phyloP scores from a whole-genome alignment of 1,140 invertebrate genomes.

The Hycleus phaleratus region DNA sequence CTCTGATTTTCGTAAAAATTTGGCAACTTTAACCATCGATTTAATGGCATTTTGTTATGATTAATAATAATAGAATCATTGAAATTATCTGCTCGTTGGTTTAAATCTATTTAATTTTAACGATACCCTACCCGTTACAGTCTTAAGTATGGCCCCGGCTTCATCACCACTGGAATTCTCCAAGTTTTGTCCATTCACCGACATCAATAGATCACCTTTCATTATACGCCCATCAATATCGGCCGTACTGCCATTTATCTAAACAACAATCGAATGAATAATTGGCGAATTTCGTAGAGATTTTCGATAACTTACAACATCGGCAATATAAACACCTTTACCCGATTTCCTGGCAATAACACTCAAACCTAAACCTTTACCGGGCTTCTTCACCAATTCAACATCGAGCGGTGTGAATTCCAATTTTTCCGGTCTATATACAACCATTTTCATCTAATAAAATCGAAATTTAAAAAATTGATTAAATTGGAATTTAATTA shows the following conservation, averaged over 20 bases:
- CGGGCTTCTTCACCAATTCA: slow-evolving; percentile 85
- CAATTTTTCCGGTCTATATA: slow-evolving; percentile 79
- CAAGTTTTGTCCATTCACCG: slow-evolving; percentile 85
- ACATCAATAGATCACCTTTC: slow-evolving; percentile 85
- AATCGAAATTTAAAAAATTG: background rate
- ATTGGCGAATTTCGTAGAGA: background rate
- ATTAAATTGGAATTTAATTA: background rate
- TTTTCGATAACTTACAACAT: slow-evolving; percentile 67
- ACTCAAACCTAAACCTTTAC: slow-evolving; percentile 86
- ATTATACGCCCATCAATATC: slow-evolving; percentile 86
- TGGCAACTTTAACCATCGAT: too few species aligned
- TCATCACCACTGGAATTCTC: slow-evolving; percentile 75
- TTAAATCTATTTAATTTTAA: slow-evolving; percentile 80
- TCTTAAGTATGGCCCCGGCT: slow-evolving; percentile 82
- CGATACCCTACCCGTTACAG: slow-evolving; percentile 64
- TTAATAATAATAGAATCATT: too few species aligned
- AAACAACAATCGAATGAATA: slow-evolving; percentile 4
- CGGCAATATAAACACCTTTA: slow-evolving; percentile 87
- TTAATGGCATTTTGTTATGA: too few species aligned
- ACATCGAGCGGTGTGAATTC: slow-evolving; percentile 80
- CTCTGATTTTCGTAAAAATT: too few species aligned
- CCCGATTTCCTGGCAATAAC: slow-evolving; percentile 82
- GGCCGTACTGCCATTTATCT: slow-evolving; percentile 84
- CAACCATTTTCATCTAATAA: slow-evolving; percentile 76
- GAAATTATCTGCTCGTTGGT: slow-evolving; percentile 40